Evolutionary conservation across 2,113 vertebrate species (phyloP).

Genomic region (Hippolais icterina): DNA sequence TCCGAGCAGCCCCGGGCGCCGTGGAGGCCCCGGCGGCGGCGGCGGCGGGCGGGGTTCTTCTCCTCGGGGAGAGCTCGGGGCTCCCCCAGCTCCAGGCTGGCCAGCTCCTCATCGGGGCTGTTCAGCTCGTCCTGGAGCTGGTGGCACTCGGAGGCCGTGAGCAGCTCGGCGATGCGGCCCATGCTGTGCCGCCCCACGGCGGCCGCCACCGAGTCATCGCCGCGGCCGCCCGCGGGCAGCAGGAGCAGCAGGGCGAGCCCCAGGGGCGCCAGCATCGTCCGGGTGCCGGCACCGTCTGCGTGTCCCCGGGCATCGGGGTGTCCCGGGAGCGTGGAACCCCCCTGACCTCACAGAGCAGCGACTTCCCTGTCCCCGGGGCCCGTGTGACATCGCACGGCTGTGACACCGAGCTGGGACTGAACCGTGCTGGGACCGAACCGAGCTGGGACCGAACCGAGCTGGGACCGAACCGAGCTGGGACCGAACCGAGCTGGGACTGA

Average conservation of each 20-base stretch:
- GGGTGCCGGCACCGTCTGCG: too few species aligned
- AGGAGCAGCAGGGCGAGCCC: background rate
- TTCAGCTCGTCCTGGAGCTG: constrained; percentile 12
- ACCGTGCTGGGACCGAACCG: too few species aligned
- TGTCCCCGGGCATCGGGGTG: rapidly evolving
- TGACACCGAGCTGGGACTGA: too few species aligned
- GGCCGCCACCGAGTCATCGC: background rate
- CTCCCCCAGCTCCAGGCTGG: background rate
- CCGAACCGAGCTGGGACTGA: too few species aligned
- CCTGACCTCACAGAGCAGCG: background rate
- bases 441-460: too few species aligned
- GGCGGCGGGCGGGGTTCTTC: background rate
- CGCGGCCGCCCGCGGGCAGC: rapidly evolving
- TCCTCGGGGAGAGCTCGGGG: background rate
- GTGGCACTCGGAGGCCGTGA: constrained; percentile 63
- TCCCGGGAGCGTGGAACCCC: rapidly evolving
- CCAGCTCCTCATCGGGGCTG: background rate
- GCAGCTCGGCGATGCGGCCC: constrained; percentile 61
- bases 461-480: too few species aligned
- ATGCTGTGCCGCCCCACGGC: constrained; percentile 65
- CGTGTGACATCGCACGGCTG: too few species aligned
- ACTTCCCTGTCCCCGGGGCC: rapidly evolving
- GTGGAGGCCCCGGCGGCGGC: background rate
- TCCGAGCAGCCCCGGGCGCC: rapidly evolving
- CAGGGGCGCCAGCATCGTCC: background rate